These are phyloP conservation scores for Stramonita haemastoma DNA, from an alignment of 2,888 invertebrate species.

Conservation along the genomic window DNA sequence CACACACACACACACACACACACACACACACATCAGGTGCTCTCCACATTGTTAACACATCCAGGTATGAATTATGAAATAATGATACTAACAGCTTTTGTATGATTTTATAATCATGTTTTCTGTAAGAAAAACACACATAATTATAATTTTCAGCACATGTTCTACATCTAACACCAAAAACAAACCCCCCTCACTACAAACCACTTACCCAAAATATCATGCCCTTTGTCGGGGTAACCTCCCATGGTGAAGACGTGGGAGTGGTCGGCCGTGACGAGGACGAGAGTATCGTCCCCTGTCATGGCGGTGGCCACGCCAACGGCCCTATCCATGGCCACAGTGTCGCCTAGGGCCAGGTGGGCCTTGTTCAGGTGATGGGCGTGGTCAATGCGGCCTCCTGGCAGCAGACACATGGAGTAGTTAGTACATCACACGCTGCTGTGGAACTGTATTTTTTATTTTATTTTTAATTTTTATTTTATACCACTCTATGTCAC, in stretches of 20 bases:
- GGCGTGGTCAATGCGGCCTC: conserved; percentile 72
- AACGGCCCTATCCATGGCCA: conserved; percentile 87
- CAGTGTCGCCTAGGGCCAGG: conserved; percentile 86
- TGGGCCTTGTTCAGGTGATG: conserved; percentile 82
- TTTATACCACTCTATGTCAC: too few species aligned
- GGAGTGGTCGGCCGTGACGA: conserved; percentile 80
- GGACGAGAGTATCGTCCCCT: conserved; percentile 85
- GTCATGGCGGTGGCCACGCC: conserved; percentile 79
- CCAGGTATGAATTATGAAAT: too few species aligned
- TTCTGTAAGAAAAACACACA: too few species aligned
- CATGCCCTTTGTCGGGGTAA: conserved; percentile 65
- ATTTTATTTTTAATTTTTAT: too few species aligned
- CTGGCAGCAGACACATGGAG: too few species aligned
- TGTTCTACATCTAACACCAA: not conserved
- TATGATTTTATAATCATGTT: too few species aligned
- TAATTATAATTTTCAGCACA: not conserved
- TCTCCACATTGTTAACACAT: too few species aligned
- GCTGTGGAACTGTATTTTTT: too few species aligned
- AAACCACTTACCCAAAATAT: conserved; percentile 68
- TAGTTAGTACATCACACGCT: too few species aligned
- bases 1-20: too few species aligned
- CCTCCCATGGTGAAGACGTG: conserved; percentile 73
- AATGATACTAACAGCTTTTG: too few species aligned
- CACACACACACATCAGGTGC: too few species aligned
- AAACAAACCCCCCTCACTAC: not conserved